Percentiles rank a stretch among this genome's conserved stretches.
These are phyloP conservation scores for Agrilus biguttatus DNA, from an alignment of 2,888 invertebrate species.

Conservation along the genomic window DNA sequence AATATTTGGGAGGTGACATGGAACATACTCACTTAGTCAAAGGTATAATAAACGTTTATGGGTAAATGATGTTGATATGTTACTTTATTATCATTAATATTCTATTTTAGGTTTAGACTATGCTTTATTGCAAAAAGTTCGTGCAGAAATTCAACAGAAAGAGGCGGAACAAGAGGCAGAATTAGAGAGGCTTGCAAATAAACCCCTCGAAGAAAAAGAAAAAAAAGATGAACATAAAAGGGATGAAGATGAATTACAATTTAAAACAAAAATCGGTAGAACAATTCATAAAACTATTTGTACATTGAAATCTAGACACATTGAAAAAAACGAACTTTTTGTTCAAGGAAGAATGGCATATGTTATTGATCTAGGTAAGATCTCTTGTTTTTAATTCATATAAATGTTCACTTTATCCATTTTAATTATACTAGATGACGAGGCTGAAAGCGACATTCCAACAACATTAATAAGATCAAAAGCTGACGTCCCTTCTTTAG, in stretches of 20 bases:
- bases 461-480: conserved; percentile 88
- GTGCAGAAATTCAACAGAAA: conserved; percentile 73
- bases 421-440: conserved; percentile 44
- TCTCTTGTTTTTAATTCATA: background rate
- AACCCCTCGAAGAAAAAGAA: conserved; percentile 35
- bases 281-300: conserved; percentile 58
- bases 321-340: conserved; percentile 81
- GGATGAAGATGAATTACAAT: conserved; percentile 62
- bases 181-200: conserved; percentile 56
- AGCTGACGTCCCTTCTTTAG: conserved; percentile 62
- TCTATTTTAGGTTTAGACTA: conserved; percentile 55
- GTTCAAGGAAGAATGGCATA: conserved; percentile 96
- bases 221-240: conserved; percentile 33
- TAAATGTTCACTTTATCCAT: conserved; percentile 59
- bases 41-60: conserved; percentile 35
- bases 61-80: background rate
- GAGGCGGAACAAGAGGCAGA: conserved; percentile 76
- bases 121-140: conserved; percentile 79
- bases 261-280: conserved; percentile 67
- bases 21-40: conserved; percentile 99
- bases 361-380: conserved; percentile 65
- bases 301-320: conserved; percentile 54
- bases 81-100: too few species aligned
- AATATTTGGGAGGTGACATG: conserved; percentile 99
- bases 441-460: conserved; percentile 84